A percentile compares a stretch with the other conserved stretches of the same genome.
These are phyloP conservation scores for Vidua chalybeata DNA, from an alignment of 2,113 vertebrate species.

Conservation along the genomic window DNA sequence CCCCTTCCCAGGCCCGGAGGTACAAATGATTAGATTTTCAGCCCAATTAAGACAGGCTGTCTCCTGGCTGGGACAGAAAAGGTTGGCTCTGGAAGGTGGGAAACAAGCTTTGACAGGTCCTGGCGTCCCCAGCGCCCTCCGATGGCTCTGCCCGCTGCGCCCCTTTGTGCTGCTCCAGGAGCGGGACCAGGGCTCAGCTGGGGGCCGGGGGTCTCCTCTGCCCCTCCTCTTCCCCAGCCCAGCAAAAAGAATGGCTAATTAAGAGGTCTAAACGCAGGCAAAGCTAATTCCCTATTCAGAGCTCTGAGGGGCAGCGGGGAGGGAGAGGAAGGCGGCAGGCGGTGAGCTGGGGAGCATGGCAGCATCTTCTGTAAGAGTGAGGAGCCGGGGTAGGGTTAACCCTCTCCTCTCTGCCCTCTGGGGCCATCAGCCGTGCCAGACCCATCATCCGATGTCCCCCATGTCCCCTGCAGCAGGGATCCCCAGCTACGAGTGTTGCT, in stretches of 20 bases:
- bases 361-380: neutral
- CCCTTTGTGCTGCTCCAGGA: slow-evolving; percentile 65
- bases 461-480: neutral
- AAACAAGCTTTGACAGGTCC: slow-evolving; percentile 72
- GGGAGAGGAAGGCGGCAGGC: slow-evolving; percentile 25
- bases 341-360: slow-evolving; percentile 45
- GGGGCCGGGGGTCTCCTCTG: slow-evolving; percentile 36
- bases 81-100: slow-evolving; percentile 66
- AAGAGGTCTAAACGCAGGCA: slow-evolving; percentile 74
- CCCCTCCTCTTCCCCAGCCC: slow-evolving; percentile 62
- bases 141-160: slow-evolving; percentile 69
- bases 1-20: slow-evolving; percentile 65
- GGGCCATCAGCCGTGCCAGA: rapidly evolving
- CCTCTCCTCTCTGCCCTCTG: slow-evolving; percentile 18
- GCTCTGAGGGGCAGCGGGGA: slow-evolving; percentile 17
- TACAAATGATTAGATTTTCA: slow-evolving; percentile 77
- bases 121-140: slow-evolving; percentile 73
- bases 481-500: neutral
- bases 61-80: slow-evolving; percentile 64
- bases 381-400: slow-evolving; percentile 37
- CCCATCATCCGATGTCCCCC: rapidly evolving
- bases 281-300: slow-evolving; percentile 73
- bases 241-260: slow-evolving; percentile 76
- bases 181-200: slow-evolving; percentile 61
- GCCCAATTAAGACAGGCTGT: slow-evolving; percentile 73